These are phyloP conservation scores for Cryptotermes secundus DNA, from an alignment of 1,140 invertebrate species.

Conservation along the genomic window DNA sequence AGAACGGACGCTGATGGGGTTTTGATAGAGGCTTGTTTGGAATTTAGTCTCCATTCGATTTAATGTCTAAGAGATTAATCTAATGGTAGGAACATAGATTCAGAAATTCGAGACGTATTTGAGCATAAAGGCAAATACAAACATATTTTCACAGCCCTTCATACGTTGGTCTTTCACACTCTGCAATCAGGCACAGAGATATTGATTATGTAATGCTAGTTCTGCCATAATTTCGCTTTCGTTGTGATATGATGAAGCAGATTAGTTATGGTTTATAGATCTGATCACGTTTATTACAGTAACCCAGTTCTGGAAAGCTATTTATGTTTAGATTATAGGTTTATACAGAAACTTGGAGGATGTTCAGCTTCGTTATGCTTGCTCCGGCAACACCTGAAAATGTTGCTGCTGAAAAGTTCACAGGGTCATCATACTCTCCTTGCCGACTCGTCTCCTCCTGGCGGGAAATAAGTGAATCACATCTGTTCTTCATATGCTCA, in stretches of 20 bases:
- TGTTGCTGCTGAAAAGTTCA: conserved; percentile 1
- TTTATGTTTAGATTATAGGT: not conserved
- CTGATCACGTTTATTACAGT: not conserved
- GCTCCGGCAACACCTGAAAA: not conserved
- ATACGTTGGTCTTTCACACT: too few relatives aligned
- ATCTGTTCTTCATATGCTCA: not conserved
- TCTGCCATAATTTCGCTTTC: too few relatives aligned
- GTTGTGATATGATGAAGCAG: not conserved
- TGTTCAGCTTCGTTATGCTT: not conserved
- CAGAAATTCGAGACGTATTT: too few relatives aligned
- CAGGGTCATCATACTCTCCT: conserved; percentile 4
- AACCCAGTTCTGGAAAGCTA: not conserved
- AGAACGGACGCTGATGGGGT: too few relatives aligned
- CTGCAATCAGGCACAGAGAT: too few relatives aligned
- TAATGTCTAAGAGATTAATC: too few relatives aligned
- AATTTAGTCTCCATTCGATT: too few relatives aligned
- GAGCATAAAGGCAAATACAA: too few relatives aligned
- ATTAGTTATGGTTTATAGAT: not conserved
- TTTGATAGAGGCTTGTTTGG: too few relatives aligned
- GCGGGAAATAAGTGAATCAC: not conserved
- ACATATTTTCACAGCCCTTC: too few relatives aligned
- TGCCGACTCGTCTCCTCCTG: not conserved
- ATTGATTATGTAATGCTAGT: too few relatives aligned
- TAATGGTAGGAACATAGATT: too few relatives aligned
- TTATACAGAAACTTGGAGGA: not conserved